Conservation (phyloP, 2,113 vertebrate genomes). For the Cebidichthys violaceus region DNA sequence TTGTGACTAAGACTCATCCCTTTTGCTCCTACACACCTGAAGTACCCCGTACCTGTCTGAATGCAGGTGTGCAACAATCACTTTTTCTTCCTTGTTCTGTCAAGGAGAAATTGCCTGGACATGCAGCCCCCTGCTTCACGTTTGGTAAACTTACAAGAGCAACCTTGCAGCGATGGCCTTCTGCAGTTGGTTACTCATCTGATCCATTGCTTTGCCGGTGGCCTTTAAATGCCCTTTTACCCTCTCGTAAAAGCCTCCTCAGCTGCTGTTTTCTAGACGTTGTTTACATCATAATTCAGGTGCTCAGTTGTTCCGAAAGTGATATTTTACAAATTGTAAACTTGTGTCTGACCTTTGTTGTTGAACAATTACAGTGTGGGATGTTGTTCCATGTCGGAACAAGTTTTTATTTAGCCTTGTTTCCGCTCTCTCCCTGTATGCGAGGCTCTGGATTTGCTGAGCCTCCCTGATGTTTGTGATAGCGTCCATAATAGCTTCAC, state of each 20-base stretch:
- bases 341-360: conserved; percentile 45
- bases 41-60: neutral
- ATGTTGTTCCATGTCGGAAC: conserved; percentile 59
- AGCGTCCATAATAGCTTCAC: conserved; percentile 77
- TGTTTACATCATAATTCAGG: conserved; percentile 39
- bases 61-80: conserved; percentile 3
- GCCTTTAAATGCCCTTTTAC: conserved; percentile 44
- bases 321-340: conserved; percentile 47
- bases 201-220: conserved; percentile 24
- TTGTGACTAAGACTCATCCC: neutral
- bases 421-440: conserved; percentile 40
- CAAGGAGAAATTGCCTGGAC: neutral
- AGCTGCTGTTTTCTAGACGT: conserved; percentile 16
- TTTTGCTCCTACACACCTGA: neutral
- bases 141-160: neutral
- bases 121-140: neutral
- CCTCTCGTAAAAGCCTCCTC: conserved; percentile 19
- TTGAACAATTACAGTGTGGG: conserved; percentile 27
- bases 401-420: conserved; percentile 66
- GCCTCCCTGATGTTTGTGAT: conserved; percentile 75
- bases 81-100: conserved; percentile 5
- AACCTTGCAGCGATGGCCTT: conserved; percentile 4
- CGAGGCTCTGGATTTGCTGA: conserved; percentile 73
- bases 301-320: conserved; percentile 18
- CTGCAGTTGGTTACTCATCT: conserved; percentile 28